Conservation (phyloP, 2,888 invertebrate genomes). For the Dicyrtoma fusca region DNA sequence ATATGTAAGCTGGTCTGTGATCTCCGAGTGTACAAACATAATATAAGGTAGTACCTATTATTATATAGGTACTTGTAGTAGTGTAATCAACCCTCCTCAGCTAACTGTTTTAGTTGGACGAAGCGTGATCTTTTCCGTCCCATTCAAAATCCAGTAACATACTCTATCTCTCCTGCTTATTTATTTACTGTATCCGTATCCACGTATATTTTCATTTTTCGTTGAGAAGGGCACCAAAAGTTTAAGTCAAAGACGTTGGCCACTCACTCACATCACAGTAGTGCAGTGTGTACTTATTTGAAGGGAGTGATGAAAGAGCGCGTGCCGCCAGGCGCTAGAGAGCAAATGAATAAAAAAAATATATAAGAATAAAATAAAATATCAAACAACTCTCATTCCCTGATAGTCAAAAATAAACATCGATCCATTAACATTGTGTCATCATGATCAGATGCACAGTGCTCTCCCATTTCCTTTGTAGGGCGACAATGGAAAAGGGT, state of each 20-base stretch:
- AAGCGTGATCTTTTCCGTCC: not conserved
- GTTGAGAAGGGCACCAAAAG: not conserved
- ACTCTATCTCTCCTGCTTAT: constrained; percentile 1
- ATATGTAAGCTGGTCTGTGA: too few relatives aligned
- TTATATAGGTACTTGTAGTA: too few relatives aligned
- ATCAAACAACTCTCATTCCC: not conserved
- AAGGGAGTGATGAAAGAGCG: constrained; percentile 29
- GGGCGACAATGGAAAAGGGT: constrained; percentile 36
- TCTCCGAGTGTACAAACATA: too few relatives aligned
- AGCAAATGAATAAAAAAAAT: constrained; percentile 34
- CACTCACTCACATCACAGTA: not conserved
- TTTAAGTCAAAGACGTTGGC: constrained; percentile 28
- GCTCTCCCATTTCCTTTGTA: constrained; percentile 25
- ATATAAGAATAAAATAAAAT: too few relatives aligned
- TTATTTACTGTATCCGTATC: constrained; percentile 17
- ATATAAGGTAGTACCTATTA: too few relatives aligned
- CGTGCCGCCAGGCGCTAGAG: constrained; percentile 11
- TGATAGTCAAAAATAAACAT: constrained; percentile 35
- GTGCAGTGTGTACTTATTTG: not conserved
- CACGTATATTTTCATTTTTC: not conserved
- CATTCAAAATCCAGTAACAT: not conserved
- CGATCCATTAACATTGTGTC: constrained; percentile 42
- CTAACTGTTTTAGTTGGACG: constrained; percentile 1
- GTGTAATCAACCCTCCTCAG: not conserved
- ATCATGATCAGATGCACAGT: constrained; percentile 32